Conservation (phyloP, 2,888 invertebrate species). For the Lepas anatifera region DNA sequence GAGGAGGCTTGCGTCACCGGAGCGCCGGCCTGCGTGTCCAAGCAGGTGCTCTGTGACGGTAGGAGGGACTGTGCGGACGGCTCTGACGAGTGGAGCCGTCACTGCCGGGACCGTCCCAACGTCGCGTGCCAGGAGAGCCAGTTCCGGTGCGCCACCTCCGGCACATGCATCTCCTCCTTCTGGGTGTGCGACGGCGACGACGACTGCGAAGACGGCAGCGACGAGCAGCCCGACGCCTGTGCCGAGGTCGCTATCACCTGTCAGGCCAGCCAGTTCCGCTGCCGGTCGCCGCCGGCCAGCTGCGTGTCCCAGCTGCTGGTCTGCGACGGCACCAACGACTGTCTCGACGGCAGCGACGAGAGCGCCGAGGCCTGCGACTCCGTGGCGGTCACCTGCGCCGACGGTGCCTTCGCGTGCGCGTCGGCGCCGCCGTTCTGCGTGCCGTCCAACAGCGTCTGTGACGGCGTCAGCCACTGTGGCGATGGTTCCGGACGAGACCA, state of each 20-base stretch:
- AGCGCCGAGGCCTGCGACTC: slow-evolving; percentile 53
- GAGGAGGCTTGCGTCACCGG: not conserved
- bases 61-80: slow-evolving; percentile 56
- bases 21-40: not conserved
- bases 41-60: not conserved
- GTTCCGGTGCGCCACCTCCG: slow-evolving; percentile 77
- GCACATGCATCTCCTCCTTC: slow-evolving; percentile 37
- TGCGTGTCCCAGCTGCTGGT: slow-evolving; percentile 92
- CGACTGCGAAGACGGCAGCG: slow-evolving; percentile 22
- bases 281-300: slow-evolving; percentile 32
- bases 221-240: not conserved
- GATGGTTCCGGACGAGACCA: slow-evolving; percentile 84
- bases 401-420: slow-evolving; percentile 85
- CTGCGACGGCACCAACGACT: slow-evolving; percentile 56
- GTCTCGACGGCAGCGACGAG: slow-evolving; percentile 51
- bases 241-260: not conserved
- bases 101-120: not conserved
- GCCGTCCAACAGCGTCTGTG: slow-evolving; percentile 81
- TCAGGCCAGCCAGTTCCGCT: not conserved
- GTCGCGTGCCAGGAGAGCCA: slow-evolving; percentile 69
- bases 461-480: slow-evolving; percentile 82
- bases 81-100: not conserved
- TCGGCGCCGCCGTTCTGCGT: slow-evolving; percentile 83
- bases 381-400: slow-evolving; percentile 70
- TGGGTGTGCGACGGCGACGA: slow-evolving; percentile 25